Evolutionary conservation across 2,888 invertebrate genomes (phyloP), one percentile per base, ranked within the genome.

Genomic region (Plebejus anna): DNA sequence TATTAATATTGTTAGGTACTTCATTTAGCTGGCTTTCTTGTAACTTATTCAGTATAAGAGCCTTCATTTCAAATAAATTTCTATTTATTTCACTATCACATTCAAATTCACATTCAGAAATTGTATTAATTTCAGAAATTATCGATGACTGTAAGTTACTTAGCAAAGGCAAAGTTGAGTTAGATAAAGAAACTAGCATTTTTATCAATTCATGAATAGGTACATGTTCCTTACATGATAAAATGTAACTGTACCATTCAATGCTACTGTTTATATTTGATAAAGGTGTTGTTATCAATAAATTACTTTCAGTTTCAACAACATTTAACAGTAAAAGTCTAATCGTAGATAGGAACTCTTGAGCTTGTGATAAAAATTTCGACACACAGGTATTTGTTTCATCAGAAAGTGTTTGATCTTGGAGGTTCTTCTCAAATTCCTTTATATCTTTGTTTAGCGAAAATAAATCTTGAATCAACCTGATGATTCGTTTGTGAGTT

Each of bases 391-490:
- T 81, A 77, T 83, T 85, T 22, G 88, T 80, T 75, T 89, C 86
- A 61, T 86, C 81, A 3, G 88, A 81, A 9, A 89, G 77, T 4
- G 80, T 82, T 0, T 89, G 80, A 38, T 87, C 80, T 4, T 47
- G 75, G 11, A 80, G 81, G 4, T 36, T 22, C 9, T 77, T 76
- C 82, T 88, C 88, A 78, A 91, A 91, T 38, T 85, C 82, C 75
- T 82, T 83, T 9, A 91, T 84, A 2, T 83, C 83, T 75, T 78
- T 82, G 80, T 87, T 84, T 4, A 92, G 79, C 13, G 82, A 83
- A 75, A 78, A 84, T 80, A 89, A 91, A 80, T 91, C 89, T 82
- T 91, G 90, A 36, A 92, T 79, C 51, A 92, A 82, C 78, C 92
- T 84, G 76, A 92, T 90, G 16, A 91, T 79, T 83, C 87, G 88